Percentiles rank a stretch among this genome's conserved stretches.
phyloP scores from a whole-genome alignment of 2,888 invertebrate genomes.

The Dryococelus australis region DNA sequence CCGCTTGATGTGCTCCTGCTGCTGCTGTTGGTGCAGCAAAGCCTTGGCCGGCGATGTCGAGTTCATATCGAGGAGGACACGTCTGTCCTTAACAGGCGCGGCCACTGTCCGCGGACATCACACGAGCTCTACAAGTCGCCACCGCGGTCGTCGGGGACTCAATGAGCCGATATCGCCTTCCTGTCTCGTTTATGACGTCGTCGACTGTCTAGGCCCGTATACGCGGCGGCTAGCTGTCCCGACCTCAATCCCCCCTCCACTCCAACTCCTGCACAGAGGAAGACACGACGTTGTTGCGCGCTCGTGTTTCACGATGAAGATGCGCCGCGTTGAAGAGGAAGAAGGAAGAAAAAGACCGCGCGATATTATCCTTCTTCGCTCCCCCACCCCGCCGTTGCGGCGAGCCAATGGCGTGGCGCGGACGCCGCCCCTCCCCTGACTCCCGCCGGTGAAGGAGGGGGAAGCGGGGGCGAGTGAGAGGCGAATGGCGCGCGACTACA shows the following conservation, averaged over 20 bases:
- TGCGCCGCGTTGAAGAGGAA: background rate
- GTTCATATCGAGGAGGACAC: background rate
- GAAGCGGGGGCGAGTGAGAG: background rate
- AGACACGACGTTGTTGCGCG: background rate
- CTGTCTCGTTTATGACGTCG: too few species aligned
- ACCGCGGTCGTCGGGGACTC: too few species aligned
- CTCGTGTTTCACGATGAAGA: background rate
- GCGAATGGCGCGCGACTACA: background rate
- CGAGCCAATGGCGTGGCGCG: background rate
- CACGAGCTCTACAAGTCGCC: too few species aligned
- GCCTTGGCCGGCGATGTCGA: background rate
- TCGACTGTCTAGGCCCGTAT: too few species aligned
- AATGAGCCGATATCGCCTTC: too few species aligned
- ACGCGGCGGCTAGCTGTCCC: too few species aligned
- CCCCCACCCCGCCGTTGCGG: background rate
- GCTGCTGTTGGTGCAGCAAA: conserved; percentile 58
- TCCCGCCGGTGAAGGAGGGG: background rate
- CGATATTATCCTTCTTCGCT: background rate
- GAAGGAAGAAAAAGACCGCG: background rate
- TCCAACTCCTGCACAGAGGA: background rate
- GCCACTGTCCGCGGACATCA: background rate
- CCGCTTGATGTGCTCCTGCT: conserved; percentile 84
- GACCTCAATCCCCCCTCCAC: too few species aligned
- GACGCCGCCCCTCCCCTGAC: background rate
- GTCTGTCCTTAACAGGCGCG: background rate